Evolutionary conservation across 2,113 vertebrate genomes (phyloP), one percentile per base, ranked within the genome.

Genomic region (Cyprinodon variegatus): DNA sequence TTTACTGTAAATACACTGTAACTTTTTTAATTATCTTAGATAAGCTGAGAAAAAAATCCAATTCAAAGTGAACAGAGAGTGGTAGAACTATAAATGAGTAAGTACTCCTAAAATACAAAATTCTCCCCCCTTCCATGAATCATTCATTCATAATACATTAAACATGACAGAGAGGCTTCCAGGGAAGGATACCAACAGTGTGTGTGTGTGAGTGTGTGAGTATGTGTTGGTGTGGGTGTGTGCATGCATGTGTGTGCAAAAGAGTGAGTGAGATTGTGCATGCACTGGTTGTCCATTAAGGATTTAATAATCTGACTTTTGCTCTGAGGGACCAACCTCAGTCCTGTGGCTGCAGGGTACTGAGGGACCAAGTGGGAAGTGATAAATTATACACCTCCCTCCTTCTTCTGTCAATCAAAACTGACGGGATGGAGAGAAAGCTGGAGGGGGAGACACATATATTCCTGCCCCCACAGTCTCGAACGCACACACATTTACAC

Each of bases 141-240:
- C 91, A 93, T 94, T 94, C 87, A 94, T 93, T 88, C 83, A 88
- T 92, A 80, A 89, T 90, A 86, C 90, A 94, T 94, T 93, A 94
- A 93, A 93, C 89, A 94, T 93, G 90, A 92, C 88, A 81, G 83
- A 70, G 72, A 82, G 65, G 78, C 82, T 82, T 72, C 73, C 67
- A 82, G 76, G 77, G 83, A 85, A 79, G 74, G 63, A 82, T 62
- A 13, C 65, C 61, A 70, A 62, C 79, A 80, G 64, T 67, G 78
- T 40, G 4, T 48, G 45, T 72, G 65, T 70, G 72, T 72, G 75
- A 72, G 69, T 69, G 77, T 83, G 78, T 69, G 65, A 74, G 64
- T 77, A 62, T 67, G 0, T 38, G 74, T 68, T 29, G 29, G 72
- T 75, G 74, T 71, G 39, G 65, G 77, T 68, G 59, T 72, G 82